Base-by-base conservation (phyloP, 2,113 vertebrate genomes). In the Lamprotornis superbus region DNA sequence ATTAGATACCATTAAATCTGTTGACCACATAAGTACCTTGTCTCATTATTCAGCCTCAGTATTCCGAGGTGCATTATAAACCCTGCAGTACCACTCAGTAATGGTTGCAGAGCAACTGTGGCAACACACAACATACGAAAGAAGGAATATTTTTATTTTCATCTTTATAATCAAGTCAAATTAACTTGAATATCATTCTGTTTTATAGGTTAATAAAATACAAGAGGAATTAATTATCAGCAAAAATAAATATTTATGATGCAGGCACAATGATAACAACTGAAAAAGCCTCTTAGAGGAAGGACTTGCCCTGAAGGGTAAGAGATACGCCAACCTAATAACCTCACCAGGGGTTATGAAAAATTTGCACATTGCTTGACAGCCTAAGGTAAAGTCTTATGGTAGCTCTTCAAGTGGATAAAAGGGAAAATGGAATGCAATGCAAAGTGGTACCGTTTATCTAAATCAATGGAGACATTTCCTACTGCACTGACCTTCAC, bases 401-500 rank as follows among this genome's bases (percentile, higher is more conserved):
- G 63, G 96, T 94, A 76, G 76, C 31, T 93, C 96, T 97, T 93
- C 93, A 95, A 97, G 52, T 92, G 94, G 87, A 96, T 95, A 94
- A 97, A 97, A 97, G 73, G 79, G 63, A 96, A 97, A 97, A 88
- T 14, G 89, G 83, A 97, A 96, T 91, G 47, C 84, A 65, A 63
- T 96, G 90, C 75, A 95, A 96, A 96, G 91, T 96, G 53, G 46
- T 83, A 63, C 90, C 47, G 19, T 97, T 98, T 96, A 95, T 97
- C 94, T 97, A 97, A 97, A 98, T 97, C 92, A 97, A 15, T 88
- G 89, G 73, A 97, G 95, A 96, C 93, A 84, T 87, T 97, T 93
- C 91, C 90, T 68, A 46, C 64, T 65, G 81, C 95, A 95, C 35
- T 97, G 97, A 97, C 96, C 97, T 98, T 98, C 94, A 79, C 79